These are phyloP conservation scores for Melanotaenia maccullochi DNA, from an alignment of 2,797 vertebrate genomes.

Conservation along the genomic window DNA sequence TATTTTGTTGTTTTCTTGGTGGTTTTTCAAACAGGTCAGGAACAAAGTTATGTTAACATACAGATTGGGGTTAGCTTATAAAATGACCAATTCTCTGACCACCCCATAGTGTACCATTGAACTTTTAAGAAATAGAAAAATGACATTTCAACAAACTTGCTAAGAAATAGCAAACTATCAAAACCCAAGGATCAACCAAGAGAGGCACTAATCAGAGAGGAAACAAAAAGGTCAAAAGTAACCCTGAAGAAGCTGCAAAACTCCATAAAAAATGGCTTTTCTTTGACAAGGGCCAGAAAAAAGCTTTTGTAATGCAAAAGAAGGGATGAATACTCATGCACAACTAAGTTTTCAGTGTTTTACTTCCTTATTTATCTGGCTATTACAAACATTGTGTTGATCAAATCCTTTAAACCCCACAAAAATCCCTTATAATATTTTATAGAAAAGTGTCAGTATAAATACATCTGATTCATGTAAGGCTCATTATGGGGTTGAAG, in stretches of 20 bases:
- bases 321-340: background rate
- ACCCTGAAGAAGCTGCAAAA: background rate
- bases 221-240: background rate
- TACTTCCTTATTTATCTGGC: background rate
- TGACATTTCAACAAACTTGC: background rate
- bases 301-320: background rate
- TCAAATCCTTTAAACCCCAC: background rate
- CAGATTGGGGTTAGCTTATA: background rate
- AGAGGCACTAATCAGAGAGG: background rate
- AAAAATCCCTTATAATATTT: background rate
- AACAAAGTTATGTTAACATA: background rate
- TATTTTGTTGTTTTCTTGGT: too few relatives aligned
- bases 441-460: background rate
- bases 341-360: background rate
- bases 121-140: background rate
- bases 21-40: background rate
- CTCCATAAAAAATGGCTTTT: too few relatives aligned
- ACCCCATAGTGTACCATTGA: background rate
- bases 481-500: conserved; percentile 10
- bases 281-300: background rate
- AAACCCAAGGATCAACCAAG: background rate
- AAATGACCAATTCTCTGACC: background rate
- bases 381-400: background rate
- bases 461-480: conserved; percentile 8
- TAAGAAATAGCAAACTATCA: background rate